A percentile compares a stretch with the other conserved stretches of the same genome.
phyloP scores from a whole-genome alignment of 1,140 invertebrate genomes.

The Zophobas morio region DNA sequence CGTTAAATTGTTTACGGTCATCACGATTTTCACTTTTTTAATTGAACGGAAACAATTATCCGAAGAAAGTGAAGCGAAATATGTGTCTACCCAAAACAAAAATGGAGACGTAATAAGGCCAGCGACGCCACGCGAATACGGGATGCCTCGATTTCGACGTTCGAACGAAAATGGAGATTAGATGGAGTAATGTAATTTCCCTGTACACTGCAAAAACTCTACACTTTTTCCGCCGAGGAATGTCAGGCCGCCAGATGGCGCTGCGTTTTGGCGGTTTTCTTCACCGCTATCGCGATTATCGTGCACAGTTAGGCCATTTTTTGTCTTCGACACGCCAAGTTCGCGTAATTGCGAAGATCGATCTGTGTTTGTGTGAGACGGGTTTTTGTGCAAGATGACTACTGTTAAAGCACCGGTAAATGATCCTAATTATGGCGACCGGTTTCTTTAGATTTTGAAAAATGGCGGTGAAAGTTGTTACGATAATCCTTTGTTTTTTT shows the following conservation, averaged over 20 bases:
- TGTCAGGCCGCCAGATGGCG: constrained; percentile 8
- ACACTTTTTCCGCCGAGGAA: background rate
- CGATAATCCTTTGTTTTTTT: background rate
- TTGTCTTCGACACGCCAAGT: constrained; percentile 12
- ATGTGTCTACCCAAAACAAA: background rate
- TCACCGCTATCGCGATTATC: constrained; percentile 31
- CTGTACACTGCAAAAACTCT: background rate
- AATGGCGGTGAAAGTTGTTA: constrained; percentile 22
- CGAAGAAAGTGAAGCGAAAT: constrained; percentile 16
- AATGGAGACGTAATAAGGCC: no score
- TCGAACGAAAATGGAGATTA: no score
- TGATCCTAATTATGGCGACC: constrained; percentile 29
- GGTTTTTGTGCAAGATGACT: constrained; percentile 28
- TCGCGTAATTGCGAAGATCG: constrained; percentile 21
- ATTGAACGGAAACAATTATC: constrained; percentile 36
- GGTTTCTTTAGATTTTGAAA: constrained; percentile 23
- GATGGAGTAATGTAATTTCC: no score
- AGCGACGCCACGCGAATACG: no score
- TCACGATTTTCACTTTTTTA: constrained; percentile 32
- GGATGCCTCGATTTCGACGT: no score
- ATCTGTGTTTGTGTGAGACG: constrained; percentile 36
- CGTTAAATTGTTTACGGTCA: constrained; percentile 14
- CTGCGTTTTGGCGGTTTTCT: background rate
- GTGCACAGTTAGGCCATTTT: constrained; percentile 29
- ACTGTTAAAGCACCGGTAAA: constrained; percentile 41